Percentiles rank a stretch among this genome's conserved stretches.
These are phyloP conservation scores for Caenorhabditis sp. DNA, from an alignment of 2,888 invertebrate genomes.

Conservation along the genomic window DNA sequence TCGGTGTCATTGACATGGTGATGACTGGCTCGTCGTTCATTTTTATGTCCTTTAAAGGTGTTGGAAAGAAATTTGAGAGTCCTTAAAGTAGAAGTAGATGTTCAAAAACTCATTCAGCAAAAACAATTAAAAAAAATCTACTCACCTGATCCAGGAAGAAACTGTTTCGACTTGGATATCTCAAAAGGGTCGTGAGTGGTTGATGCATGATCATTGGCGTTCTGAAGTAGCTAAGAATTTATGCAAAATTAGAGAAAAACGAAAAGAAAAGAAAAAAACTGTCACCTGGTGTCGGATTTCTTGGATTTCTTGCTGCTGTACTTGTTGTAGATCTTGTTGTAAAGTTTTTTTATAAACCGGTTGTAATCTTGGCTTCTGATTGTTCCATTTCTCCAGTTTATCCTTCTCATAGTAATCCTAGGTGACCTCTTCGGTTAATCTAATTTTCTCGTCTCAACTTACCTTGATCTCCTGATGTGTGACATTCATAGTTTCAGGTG, in stretches of 20 bases:
- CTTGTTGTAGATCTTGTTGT: too few relatives aligned
- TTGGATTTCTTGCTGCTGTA: too few relatives aligned
- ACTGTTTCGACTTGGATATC: slow-evolving; percentile 43
- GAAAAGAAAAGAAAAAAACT: too few relatives aligned
- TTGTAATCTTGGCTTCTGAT: slow-evolving; percentile 38
- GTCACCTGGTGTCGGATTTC: too few relatives aligned
- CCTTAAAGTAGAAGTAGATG: slow-evolving; percentile 32
- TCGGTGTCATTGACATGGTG: slow-evolving; percentile 61
- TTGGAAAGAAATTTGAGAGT: slow-evolving; percentile 37
- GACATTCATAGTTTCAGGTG: slow-evolving; percentile 37
- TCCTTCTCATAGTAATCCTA: slow-evolving; percentile 61
- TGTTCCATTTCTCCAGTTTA: slow-evolving; percentile 59
- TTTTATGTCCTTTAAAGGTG: background rate
- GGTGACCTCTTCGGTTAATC: background rate
- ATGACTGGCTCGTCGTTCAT: slow-evolving; percentile 54
- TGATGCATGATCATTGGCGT: slow-evolving; percentile 33
- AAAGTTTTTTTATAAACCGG: slow-evolving; percentile 41
- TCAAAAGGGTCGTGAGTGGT: slow-evolving; percentile 45
- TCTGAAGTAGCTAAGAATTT: too few relatives aligned
- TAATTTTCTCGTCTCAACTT: background rate
- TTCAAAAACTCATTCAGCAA: too few relatives aligned
- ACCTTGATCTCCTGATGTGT: slow-evolving; percentile 59
- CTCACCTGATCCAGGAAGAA: slow-evolving; percentile 41
- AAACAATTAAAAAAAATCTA: too few relatives aligned
- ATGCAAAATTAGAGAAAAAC: too few relatives aligned